These are phyloP conservation scores for Lasioglossum oenotherae DNA, from an alignment of 2,888 invertebrate genomes.

Conservation along the genomic window DNA sequence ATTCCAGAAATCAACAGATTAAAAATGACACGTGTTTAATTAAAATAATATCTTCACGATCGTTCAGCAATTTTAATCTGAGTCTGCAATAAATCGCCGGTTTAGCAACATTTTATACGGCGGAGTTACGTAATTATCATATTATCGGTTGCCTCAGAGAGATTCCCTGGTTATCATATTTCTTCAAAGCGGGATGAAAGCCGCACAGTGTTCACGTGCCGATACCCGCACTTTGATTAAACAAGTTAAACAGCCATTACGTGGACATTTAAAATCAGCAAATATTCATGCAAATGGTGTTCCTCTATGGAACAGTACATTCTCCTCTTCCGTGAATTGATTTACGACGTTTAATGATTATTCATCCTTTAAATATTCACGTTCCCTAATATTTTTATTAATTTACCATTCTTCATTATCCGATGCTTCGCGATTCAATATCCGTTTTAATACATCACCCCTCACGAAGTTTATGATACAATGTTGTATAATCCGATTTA, in stretches of 20 bases:
- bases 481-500: background rate
- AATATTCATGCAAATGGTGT: background rate
- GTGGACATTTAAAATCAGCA: background rate
- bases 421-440: background rate
- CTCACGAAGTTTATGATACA: background rate
- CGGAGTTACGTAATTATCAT: slow-evolving; percentile 47
- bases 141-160: slow-evolving; percentile 25
- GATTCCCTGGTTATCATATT: slow-evolving; percentile 34
- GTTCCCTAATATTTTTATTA: background rate
- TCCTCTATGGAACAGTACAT: background rate
- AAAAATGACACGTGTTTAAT: background rate
- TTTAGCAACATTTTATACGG: slow-evolving; percentile 9
- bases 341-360: background rate
- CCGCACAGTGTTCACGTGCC: background rate
- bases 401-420: background rate
- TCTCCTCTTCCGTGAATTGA: background rate
- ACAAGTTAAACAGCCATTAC: slow-evolving; percentile 1
- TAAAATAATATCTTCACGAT: background rate
- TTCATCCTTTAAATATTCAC: background rate
- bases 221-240: slow-evolving; percentile 14
- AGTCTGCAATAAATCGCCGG: background rate
- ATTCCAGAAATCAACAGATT: background rate
- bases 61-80: background rate
- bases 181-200: background rate
- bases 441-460: background rate